phyloP scores from a whole-genome alignment of 2,888 invertebrate species.

The Carabus problematicus region DNA sequence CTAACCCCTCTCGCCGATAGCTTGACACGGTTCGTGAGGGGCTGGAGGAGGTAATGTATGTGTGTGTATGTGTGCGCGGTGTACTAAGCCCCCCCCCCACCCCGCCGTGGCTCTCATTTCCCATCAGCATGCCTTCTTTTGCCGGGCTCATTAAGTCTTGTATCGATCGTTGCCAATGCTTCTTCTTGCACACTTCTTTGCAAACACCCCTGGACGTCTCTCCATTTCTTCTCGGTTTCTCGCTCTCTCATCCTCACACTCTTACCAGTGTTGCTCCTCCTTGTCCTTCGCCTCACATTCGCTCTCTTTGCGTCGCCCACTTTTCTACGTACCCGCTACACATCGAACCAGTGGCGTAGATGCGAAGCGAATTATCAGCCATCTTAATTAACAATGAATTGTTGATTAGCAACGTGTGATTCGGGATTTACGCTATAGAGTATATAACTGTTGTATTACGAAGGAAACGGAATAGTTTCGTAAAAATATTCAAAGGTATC shows the following conservation, averaged over 20 bases:
- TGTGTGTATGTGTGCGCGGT: slow-evolving; percentile 9
- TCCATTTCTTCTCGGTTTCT: slow-evolving; percentile 49
- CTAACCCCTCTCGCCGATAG: too few relatives aligned
- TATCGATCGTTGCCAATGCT: slow-evolving; percentile 53
- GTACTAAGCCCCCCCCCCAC: not conserved
- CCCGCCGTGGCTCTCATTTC: slow-evolving; percentile 47
- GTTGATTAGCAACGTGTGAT: too few relatives aligned
- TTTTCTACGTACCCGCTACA: slow-evolving; percentile 10
- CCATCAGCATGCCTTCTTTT: slow-evolving; percentile 55
- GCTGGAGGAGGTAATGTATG: not conserved
- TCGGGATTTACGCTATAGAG: too few relatives aligned
- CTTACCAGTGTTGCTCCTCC: slow-evolving; percentile 24
- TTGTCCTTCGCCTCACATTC: slow-evolving; percentile 8
- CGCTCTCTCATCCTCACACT: slow-evolving; percentile 47
- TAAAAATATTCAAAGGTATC: too few relatives aligned
- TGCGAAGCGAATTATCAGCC: too few relatives aligned
- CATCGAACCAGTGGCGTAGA: too few relatives aligned
- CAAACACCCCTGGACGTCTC: slow-evolving; percentile 38
- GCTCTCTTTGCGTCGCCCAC: not conserved
- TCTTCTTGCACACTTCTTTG: slow-evolving; percentile 55
- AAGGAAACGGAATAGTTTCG: too few relatives aligned
- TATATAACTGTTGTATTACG: too few relatives aligned
- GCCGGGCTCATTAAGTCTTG: slow-evolving; percentile 57
- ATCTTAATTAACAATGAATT: too few relatives aligned
- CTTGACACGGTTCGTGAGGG: not conserved